Conservation (phyloP, 2,888 invertebrate genomes). For the Lymantria dispar region DNA sequence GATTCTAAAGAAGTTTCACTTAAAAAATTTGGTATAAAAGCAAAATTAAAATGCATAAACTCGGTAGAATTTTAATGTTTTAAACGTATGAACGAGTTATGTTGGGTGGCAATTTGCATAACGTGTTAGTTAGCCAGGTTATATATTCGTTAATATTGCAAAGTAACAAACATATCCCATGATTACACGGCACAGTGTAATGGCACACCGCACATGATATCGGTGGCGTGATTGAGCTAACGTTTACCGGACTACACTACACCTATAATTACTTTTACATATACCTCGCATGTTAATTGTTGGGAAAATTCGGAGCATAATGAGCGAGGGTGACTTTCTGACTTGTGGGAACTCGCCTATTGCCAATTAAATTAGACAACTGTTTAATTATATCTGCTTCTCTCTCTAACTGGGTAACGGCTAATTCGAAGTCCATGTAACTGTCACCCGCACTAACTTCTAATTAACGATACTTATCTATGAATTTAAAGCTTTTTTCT, state of each 20-base stretch:
- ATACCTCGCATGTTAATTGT: constrained; percentile 67
- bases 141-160: too few species aligned
- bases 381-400: constrained; percentile 65
- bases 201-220: neutral
- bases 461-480: constrained; percentile 61
- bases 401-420: constrained; percentile 34
- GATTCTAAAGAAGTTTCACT: too few species aligned
- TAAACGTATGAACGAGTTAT: too few species aligned
- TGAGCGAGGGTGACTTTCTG: constrained; percentile 70
- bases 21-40: too few species aligned
- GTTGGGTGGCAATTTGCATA: too few species aligned
- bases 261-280: constrained; percentile 59
- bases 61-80: too few species aligned
- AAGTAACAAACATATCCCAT: too few species aligned
- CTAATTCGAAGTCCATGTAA: constrained; percentile 47
- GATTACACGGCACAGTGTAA: neutral
- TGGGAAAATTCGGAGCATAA: constrained; percentile 67
- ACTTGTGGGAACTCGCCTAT: constrained; percentile 76
- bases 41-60: too few species aligned
- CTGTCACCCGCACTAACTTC: constrained; percentile 42
- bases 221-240: constrained; percentile 52
- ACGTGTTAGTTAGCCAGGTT: too few species aligned
- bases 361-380: constrained; percentile 80
- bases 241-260: constrained; percentile 53
- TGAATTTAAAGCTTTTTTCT: constrained; percentile 51